Evolutionary conservation across 2,888 invertebrate species (phyloP).

Genomic region (Drosophila tripunctata): DNA sequence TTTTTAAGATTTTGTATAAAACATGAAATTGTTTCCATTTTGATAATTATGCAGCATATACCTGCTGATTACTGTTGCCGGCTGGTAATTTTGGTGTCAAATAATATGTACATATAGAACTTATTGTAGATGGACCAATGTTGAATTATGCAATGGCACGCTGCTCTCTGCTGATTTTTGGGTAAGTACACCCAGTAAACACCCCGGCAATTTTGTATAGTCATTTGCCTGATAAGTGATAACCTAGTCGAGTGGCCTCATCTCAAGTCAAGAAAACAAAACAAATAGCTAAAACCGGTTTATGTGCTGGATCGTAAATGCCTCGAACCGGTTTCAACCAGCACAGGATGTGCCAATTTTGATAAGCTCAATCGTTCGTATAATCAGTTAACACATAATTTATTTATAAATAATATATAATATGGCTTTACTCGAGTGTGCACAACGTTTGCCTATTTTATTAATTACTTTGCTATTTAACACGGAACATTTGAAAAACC

Average conservation of each 20-base stretch:
- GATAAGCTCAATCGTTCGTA: conserved; percentile 45
- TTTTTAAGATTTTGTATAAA: conserved; percentile 2
- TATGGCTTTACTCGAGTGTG: conserved; percentile 31
- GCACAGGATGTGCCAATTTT: conserved; percentile 64
- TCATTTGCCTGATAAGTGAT: conserved; percentile 47
- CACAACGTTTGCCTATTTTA: conserved; percentile 25
- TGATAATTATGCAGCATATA: conserved; percentile 27
- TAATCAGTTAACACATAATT: conserved; percentile 44
- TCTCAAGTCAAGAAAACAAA: conserved; percentile 36
- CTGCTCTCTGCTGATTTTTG: conserved; percentile 26
- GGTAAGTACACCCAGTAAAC: conserved; percentile 5
- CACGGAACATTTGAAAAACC: background rate
- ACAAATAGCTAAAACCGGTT: conserved; percentile 59
- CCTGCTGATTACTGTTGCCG: conserved; percentile 31
- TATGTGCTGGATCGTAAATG: conserved; percentile 6
- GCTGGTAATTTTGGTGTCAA: conserved; percentile 3
- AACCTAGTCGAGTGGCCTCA: conserved; percentile 61
- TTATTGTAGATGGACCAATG: background rate
- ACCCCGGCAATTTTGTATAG: conserved; percentile 9
- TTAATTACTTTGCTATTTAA: conserved; percentile 34
- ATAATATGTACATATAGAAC: background rate
- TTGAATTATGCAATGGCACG: conserved; percentile 49
- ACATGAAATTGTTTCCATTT: background rate
- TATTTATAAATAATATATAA: conserved; percentile 38
- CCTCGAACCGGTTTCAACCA: conserved; percentile 56